Evolutionary conservation across 2,888 invertebrate species (phyloP), one percentile per base, ranked within the genome.

Genomic region (Lottia gigantea): DNA sequence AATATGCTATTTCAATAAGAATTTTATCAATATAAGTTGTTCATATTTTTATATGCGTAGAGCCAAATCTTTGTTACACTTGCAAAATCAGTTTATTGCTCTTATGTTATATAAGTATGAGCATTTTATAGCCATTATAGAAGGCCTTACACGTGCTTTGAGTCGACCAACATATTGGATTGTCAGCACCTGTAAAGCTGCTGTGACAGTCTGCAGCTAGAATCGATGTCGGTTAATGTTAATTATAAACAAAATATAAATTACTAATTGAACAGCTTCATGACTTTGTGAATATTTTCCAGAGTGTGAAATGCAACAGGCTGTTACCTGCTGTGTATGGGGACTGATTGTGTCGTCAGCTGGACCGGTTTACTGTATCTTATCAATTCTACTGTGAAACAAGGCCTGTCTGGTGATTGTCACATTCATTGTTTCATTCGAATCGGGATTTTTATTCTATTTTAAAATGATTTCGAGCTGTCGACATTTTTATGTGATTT

Each of bases 381-480:
- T 55, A 55, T 55, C 55, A 55, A 55, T 55, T 40, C 8, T 40
- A 40, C 40, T 55, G 55, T 55, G 55, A 55, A 55, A 55, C 55
- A 14, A 55, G 55, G 55, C 19, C 23, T 55, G 55, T 23, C 55
- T 55, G 23, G 55, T 12, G 55, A 55, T 19, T 55, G 55, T 55
- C 55, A 55, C 55, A 55, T 23, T 55, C 55, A 23, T 55, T 55
- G 55, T 55, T 55, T 23, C 19, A 40, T 40, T 40, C 40, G 7
- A 40, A 11, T 40, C 40, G 2, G 0, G 40, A 40, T 8, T 40
- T 40, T 40, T 40, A 40, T 40, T 40, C 40, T 40, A 8, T 40
- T 40, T 40, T 8, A 40, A 3, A 40, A 40, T 40, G 40, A 40
- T 40, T 40, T 40, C 40, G 40, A 40, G 40, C 40, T 40, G 40